phyloP scores from a whole-genome alignment of 2,888 invertebrate species.

The Erebia ligea region DNA sequence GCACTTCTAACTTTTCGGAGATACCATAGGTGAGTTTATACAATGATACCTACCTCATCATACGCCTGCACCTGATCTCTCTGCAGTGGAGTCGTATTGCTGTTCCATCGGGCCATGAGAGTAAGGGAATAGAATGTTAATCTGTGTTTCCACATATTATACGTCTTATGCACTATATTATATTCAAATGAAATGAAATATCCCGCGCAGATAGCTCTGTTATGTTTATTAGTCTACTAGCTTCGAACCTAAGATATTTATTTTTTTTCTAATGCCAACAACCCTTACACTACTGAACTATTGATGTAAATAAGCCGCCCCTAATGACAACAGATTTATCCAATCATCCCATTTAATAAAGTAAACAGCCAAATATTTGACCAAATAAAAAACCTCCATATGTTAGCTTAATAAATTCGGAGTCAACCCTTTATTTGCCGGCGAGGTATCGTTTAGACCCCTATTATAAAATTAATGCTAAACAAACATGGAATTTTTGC shows the following conservation, averaged over 20 bases:
- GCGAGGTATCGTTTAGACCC: constrained; percentile 66
- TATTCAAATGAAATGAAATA: too few relatives aligned
- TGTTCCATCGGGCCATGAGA: too few relatives aligned
- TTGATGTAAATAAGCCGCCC: not conserved
- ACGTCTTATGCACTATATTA: too few relatives aligned
- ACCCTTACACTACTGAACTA: not conserved
- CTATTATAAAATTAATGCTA: constrained; percentile 81
- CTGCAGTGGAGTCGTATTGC: too few relatives aligned
- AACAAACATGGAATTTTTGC: constrained; percentile 74
- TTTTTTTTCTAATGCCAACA: not conserved
- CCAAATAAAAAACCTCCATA: constrained; percentile 51
- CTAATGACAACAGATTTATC: constrained; percentile 18
- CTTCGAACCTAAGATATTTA: not conserved
- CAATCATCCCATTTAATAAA: constrained; percentile 45
- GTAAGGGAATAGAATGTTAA: too few relatives aligned
- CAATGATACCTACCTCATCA: too few relatives aligned
- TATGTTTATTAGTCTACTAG: not conserved
- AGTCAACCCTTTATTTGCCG: constrained; percentile 65
- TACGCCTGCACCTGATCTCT: too few relatives aligned
- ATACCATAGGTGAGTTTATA: too few relatives aligned
- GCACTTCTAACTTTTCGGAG: too few relatives aligned
- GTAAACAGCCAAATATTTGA: constrained; percentile 61
- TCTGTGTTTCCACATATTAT: too few relatives aligned
- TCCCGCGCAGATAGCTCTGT: not conserved
- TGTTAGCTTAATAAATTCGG: constrained; percentile 66